Base-by-base conservation (phyloP, 1,140 invertebrate genomes). In the Pseudomyrmex concolor region DNA sequence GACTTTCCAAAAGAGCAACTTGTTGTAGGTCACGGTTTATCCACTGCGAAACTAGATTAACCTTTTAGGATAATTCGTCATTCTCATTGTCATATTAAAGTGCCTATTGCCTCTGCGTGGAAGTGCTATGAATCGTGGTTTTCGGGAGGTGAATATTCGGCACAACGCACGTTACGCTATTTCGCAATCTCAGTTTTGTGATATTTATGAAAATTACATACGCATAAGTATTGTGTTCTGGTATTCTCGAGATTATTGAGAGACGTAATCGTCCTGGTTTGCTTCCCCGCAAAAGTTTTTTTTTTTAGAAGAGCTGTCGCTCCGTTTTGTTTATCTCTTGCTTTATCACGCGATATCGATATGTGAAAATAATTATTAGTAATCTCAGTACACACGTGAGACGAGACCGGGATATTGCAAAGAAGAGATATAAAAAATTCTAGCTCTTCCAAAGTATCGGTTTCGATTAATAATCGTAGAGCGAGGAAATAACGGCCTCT, bases 1-100 rank as follows among this genome's bases (percentile, higher is more conserved):
- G 97, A 98, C 94, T 98, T 98, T 93, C 97, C 97, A 48, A 95
- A 96, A 64, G 97, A 98, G 91, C 95, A 97, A 87, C 94, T 98
- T 83, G 94, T 98, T 84, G 96, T 98, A 67, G 95, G 96, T 78
- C 95, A 95, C 86, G 94, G 93, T 88, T 91, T 94, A 90, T 90
- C 92, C 76, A 62, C 91, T 54, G 83, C 83, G 15, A 94, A 94
- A 74, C 81, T 86, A 85, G 94, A 94, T 92, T 94, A 93, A 94
- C 83, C 70, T 43, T 76, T 68, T 83, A 85, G 81, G 84, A 91
- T 90, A 89, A 89, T 89, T 90, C 87, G 84, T 89, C 83, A 60
- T 82, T 74, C 70, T 88, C 68, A 83, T 87, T 78, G 80, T 89
- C 86, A 86, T 91, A 80, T 84, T 87, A 90, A 92, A 93, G 92